A percentile compares a stretch with the other conserved stretches of the same genome.
phyloP scores from a whole-genome alignment of 2,113 vertebrate species.

The Mormyrus lacerda region DNA sequence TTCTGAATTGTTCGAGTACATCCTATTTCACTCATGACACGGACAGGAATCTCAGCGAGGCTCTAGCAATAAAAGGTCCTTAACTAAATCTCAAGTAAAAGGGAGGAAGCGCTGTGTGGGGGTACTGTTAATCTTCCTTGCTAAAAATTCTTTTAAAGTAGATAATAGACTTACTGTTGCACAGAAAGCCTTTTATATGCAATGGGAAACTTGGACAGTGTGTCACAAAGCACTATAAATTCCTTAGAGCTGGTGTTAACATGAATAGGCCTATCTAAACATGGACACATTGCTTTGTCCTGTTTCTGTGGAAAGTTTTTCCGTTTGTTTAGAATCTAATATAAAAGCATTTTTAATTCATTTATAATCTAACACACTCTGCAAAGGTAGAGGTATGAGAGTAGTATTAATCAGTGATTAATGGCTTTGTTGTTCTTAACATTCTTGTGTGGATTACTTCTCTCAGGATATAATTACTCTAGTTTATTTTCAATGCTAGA shows the following conservation, averaged over 20 bases:
- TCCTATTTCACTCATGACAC: neutral
- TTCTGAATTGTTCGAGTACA: neutral
- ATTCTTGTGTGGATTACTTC: neutral
- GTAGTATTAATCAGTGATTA: neutral
- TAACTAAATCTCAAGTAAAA: neutral
- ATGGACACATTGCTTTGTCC: neutral
- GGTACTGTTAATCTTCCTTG: neutral
- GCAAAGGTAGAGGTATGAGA: neutral
- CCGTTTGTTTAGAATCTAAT: neutral
- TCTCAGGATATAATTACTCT: neutral
- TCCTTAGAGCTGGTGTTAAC: neutral
- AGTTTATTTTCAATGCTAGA: neutral
- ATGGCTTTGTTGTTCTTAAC: neutral
- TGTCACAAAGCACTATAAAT: neutral
- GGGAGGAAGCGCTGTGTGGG: neutral
- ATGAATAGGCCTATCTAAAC: neutral
- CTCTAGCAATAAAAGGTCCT: neutral
- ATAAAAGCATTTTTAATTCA: neutral
- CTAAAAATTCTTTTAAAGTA: neutral
- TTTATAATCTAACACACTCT: neutral
- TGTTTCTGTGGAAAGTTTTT: neutral
- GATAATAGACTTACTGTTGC: neutral
- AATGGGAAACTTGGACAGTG: neutral
- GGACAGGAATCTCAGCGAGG: neutral
- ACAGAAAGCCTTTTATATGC: neutral